Conservation (phyloP, 2,888 invertebrate species). For the Drosophila stalkeri region DNA sequence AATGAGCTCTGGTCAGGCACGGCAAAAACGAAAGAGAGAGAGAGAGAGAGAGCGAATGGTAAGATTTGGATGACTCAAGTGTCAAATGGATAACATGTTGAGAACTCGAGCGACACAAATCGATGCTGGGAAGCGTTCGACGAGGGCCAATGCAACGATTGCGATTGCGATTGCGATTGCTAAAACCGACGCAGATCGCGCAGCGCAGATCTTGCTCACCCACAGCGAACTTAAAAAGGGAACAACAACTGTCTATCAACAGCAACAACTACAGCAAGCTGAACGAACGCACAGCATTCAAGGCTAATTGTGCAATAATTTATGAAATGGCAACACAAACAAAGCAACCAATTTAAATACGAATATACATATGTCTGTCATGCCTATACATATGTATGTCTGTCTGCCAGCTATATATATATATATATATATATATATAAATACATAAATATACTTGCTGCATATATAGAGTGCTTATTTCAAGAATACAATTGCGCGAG, state of each 20-base stretch:
- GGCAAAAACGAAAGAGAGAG: neutral
- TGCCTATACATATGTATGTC: neutral
- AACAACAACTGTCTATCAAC: conserved; percentile 32
- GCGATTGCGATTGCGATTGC: conserved; percentile 1
- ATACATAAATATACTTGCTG: neutral
- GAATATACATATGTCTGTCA: neutral
- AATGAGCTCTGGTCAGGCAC: conserved; percentile 10
- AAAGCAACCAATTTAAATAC: conserved; percentile 43
- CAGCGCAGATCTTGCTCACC: conserved; percentile 47
- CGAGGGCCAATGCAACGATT: conserved; percentile 53
- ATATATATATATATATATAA: neutral
- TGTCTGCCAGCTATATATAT: conserved; percentile 9
- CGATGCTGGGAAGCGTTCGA: conserved; percentile 1
- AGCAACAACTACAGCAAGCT: conserved; percentile 20
- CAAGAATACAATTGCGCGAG: conserved; percentile 3
- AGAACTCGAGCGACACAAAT: neutral
- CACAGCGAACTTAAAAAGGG: conserved; percentile 54
- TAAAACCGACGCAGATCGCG: conserved; percentile 26
- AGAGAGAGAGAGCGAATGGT: neutral
- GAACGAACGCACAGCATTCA: conserved; percentile 41
- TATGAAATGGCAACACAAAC: conserved; percentile 61
- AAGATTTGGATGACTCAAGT: neutral
- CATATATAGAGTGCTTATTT: conserved; percentile 6
- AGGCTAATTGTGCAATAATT: conserved; percentile 77
- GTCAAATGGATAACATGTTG: neutral